Base-by-base conservation (phyloP, 2,888 invertebrate genomes). In the Hipparchia semele region DNA sequence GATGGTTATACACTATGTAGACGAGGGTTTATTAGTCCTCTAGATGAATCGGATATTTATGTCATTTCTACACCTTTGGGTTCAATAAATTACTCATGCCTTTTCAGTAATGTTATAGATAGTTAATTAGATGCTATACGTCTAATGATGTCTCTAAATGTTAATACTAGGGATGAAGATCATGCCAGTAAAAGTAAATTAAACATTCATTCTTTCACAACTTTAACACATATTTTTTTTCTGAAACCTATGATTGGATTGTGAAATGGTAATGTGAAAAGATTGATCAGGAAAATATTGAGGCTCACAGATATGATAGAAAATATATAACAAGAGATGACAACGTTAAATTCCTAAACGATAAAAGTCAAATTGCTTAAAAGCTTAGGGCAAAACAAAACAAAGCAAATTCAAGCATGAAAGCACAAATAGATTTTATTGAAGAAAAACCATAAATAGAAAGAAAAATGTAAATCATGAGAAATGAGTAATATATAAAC, bases 61-160 rank as follows among this genome's bases (percentile, higher is more conserved):
- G 77, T 80, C 81, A 81, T 81, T 78, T 81, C 87, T 92, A 93
- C 93, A 93, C 93, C 93, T 93, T 93, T 93, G 93, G 92, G 93
- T 89, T 83, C 79, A 81, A 84, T 76, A 51, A 33, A 60, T 60
- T 51, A 69, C 53, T 39, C 69, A 69, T 69, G 69, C 69, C n/a
- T 10, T 45, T 8, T 53, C 51, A 61, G 10, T 39, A 13, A 53
- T 69, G 69, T 61, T 53, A 61, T 61, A 39, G 33, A 53, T 64
- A 49, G 62, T 23, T 61, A 8, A 45, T 5, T 51, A 64, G 3
- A 13, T 51, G n/a, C 69, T 13, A 61, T 45, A 6, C 5, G 3
- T 61, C 53, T 12, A 10, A 51, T 33, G 49, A 33, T 6, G 8
- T 68, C 3, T 23, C 59, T 60, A 53, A 69, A 69, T 69, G 53